phyloP scores from a whole-genome alignment of 2,888 invertebrate genomes.

The Mesoligia furuncula region DNA sequence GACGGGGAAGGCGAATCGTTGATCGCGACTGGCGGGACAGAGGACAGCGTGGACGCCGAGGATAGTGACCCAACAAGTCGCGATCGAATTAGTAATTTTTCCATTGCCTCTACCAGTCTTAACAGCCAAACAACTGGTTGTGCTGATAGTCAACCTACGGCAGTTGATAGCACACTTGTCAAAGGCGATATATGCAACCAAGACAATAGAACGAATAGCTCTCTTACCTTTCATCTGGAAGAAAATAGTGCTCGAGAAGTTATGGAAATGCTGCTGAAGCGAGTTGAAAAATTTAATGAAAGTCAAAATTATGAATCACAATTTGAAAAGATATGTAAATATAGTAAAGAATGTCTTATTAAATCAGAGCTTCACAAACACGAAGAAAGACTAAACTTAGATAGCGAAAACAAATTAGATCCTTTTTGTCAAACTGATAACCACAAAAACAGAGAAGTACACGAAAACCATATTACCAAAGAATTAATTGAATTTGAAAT shows the following conservation, averaged over 20 bases:
- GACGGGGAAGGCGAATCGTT: slow-evolving; percentile 59
- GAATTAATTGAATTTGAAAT: slow-evolving; percentile 76
- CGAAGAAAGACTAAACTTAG: slow-evolving; percentile 72
- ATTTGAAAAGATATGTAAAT: slow-evolving; percentile 69
- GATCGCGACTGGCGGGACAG: slow-evolving; percentile 53
- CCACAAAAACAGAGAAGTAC: slow-evolving; percentile 68
- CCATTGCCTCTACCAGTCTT: slow-evolving; percentile 32
- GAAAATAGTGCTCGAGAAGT: slow-evolving; percentile 73
- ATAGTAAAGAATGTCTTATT: slow-evolving; percentile 71
- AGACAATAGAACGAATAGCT: slow-evolving; percentile 26
- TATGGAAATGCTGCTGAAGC: slow-evolving; percentile 73
- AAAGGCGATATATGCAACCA: slow-evolving; percentile 42
- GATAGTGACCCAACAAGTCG: slow-evolving; percentile 48
- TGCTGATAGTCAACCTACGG: slow-evolving; percentile 29
- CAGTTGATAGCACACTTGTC: slow-evolving; percentile 33
- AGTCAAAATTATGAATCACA: slow-evolving; percentile 73
- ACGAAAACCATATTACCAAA: slow-evolving; percentile 75
- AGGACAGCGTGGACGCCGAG: slow-evolving; percentile 47
- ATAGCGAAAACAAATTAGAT: slow-evolving; percentile 68
- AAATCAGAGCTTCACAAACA: slow-evolving; percentile 74
- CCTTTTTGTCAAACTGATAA: slow-evolving; percentile 45
- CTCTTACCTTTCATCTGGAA: slow-evolving; percentile 60
- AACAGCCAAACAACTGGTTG: slow-evolving; percentile 31
- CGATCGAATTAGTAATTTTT: slow-evolving; percentile 29
- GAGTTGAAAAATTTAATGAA: slow-evolving; percentile 71